These are phyloP conservation scores for Rostratula benghalensis DNA, from an alignment of 2,113 vertebrate genomes.

Conservation along the genomic window DNA sequence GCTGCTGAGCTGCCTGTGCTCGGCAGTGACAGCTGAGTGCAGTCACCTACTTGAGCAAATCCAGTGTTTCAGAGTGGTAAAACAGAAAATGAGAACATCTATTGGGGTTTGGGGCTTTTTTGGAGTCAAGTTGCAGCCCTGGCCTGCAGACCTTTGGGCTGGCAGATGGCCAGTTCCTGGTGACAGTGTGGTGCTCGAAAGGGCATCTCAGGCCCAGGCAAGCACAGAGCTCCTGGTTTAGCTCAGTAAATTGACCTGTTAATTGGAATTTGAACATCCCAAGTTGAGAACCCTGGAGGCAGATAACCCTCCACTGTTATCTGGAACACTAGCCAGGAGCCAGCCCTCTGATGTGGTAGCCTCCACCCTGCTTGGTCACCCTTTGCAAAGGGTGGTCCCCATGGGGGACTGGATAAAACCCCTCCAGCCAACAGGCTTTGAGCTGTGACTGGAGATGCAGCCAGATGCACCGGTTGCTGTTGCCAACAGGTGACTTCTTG, in stretches of 20 bases:
- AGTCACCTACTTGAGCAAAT: not conserved
- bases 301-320: not conserved
- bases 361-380: not conserved
- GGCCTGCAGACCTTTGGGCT: not conserved
- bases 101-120: not conserved
- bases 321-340: not conserved
- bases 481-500: not conserved
- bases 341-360: not conserved
- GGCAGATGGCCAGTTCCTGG: not conserved
- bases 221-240: not conserved
- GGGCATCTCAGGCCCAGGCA: not conserved
- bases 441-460: not conserved
- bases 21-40: accelerated
- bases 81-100: not conserved
- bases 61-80: not conserved
- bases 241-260: not conserved
- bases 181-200: not conserved
- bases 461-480: not conserved
- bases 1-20: not conserved
- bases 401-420: not conserved
- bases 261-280: not conserved
- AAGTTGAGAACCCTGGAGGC: not conserved
- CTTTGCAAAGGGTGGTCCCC: not conserved
- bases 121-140: not conserved
- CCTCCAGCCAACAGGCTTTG: not conserved